A percentile compares a stretch with the other conserved stretches of the same genome.
These are phyloP conservation scores for Latrodectus geometricus DNA, from an alignment of 1,140 invertebrate species.

Conservation along the genomic window DNA sequence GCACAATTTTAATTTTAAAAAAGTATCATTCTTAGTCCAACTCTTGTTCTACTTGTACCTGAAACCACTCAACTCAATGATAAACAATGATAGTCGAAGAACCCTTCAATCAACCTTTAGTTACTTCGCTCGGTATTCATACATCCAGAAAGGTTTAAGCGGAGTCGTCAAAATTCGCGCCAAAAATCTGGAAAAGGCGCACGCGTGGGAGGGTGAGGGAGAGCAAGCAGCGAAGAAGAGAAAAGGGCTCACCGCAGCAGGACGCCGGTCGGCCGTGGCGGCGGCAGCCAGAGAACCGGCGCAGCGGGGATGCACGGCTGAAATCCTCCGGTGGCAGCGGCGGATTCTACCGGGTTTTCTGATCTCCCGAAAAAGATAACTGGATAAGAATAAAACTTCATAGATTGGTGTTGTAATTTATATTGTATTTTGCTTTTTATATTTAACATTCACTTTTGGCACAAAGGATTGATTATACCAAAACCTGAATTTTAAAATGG, in stretches of 20 bases:
- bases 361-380: not conserved
- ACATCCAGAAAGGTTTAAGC: not conserved
- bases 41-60: too few relatives aligned
- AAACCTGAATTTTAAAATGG: too few relatives aligned
- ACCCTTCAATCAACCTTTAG: not conserved
- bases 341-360: not conserved
- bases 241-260: not conserved
- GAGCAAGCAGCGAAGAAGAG: not conserved
- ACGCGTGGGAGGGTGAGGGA: slow-evolving; percentile 10
- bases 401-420: not conserved
- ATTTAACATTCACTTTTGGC: too few relatives aligned
- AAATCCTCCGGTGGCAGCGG: not conserved
- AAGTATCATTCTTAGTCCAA: too few relatives aligned
- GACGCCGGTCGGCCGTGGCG: not conserved
- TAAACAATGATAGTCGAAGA: not conserved
- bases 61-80: too few relatives aligned
- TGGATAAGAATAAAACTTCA: not conserved
- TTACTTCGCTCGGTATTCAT: too few relatives aligned
- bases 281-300: not conserved
- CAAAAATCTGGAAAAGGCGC: not conserved
- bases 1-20: too few relatives aligned
- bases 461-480: too few relatives aligned
- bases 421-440: too few relatives aligned
- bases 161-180: not conserved
- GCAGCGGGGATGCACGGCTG: slow-evolving; percentile 2